These are phyloP conservation scores for Aphyosemion australe DNA, from an alignment of 2,113 vertebrate genomes.

Conservation along the genomic window DNA sequence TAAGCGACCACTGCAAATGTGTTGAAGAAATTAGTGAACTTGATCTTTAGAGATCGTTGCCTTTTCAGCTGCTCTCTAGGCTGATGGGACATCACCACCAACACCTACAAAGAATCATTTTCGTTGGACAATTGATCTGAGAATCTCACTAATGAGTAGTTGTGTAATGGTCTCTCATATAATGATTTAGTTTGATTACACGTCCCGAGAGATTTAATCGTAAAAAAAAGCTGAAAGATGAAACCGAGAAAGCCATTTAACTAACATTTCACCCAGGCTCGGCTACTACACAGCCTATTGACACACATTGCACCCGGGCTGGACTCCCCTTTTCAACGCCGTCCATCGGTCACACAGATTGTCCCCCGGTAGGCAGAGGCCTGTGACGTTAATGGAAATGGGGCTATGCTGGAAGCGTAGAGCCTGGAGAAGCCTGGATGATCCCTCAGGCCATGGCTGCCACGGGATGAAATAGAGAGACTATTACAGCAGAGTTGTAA, in stretches of 20 bases:
- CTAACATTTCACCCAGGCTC: slow-evolving; percentile 65
- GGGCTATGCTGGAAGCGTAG: slow-evolving; percentile 75
- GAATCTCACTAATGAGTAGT: slow-evolving; percentile 1
- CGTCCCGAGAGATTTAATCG: slow-evolving; percentile 35
- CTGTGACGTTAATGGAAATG: slow-evolving; percentile 77
- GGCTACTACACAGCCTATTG: slow-evolving; percentile 74
- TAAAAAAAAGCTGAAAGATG: slow-evolving; percentile 5
- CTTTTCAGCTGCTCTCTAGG: background rate
- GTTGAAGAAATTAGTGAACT: too few relatives aligned
- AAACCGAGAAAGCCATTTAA: slow-evolving; percentile 66
- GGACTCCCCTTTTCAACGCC: slow-evolving; percentile 67
- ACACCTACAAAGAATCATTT: slow-evolving; percentile 8
- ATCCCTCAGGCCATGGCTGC: slow-evolving; percentile 78
- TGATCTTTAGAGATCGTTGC: too few relatives aligned
- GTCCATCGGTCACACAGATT: slow-evolving; percentile 76
- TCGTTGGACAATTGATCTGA: background rate
- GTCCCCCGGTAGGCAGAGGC: slow-evolving; percentile 71
- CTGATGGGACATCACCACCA: background rate
- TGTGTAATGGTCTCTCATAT: slow-evolving; percentile 23
- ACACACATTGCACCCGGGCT: slow-evolving; percentile 68
- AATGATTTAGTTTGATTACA: slow-evolving; percentile 33
- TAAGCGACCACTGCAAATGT: too few relatives aligned
- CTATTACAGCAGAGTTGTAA: slow-evolving; percentile 85
- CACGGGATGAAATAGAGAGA: slow-evolving; percentile 83
- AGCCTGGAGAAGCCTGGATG: slow-evolving; percentile 74